These are phyloP conservation scores for Lutjanus erythropterus DNA, from an alignment of 2,113 vertebrate genomes.

Conservation along the genomic window DNA sequence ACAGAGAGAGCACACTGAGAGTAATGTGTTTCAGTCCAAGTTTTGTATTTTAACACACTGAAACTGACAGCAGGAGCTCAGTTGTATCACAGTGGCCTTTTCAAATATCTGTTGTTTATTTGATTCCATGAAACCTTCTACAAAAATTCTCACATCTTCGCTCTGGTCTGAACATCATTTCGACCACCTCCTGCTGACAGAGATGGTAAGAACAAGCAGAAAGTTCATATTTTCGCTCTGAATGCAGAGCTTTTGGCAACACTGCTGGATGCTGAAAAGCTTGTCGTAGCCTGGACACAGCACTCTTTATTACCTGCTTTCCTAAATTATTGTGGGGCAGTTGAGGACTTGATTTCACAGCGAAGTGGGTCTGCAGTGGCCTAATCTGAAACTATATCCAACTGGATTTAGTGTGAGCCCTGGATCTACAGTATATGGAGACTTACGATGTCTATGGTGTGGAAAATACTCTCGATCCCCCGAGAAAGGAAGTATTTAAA, in stretches of 20 bases:
- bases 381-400: slow-evolving; percentile 23
- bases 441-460: slow-evolving; percentile 20
- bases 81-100: slow-evolving; percentile 1
- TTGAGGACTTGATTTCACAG: slow-evolving; percentile 30
- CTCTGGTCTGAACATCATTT: not conserved
- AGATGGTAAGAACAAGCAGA: not conserved
- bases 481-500: slow-evolving; percentile 43
- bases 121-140: slow-evolving; percentile 5
- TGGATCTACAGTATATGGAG: slow-evolving; percentile 10
- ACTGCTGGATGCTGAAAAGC: not conserved
- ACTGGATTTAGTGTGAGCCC: slow-evolving; percentile 29
- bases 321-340: slow-evolving; percentile 6
- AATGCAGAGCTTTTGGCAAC: not conserved
- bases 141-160: not conserved
- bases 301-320: not conserved
- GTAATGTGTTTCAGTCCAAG: slow-evolving; percentile 4
- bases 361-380: slow-evolving; percentile 1
- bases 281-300: not conserved
- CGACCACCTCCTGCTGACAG: not conserved
- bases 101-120: slow-evolving; percentile 2
- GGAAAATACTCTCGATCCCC: slow-evolving; percentile 11
- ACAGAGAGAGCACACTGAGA: slow-evolving; percentile 25
- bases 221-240: not conserved
- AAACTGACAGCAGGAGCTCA: slow-evolving; percentile 18
- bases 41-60: slow-evolving; percentile 15